Conservation (phyloP, 2,797 vertebrate genomes). For the Etheostoma nigrum region DNA sequence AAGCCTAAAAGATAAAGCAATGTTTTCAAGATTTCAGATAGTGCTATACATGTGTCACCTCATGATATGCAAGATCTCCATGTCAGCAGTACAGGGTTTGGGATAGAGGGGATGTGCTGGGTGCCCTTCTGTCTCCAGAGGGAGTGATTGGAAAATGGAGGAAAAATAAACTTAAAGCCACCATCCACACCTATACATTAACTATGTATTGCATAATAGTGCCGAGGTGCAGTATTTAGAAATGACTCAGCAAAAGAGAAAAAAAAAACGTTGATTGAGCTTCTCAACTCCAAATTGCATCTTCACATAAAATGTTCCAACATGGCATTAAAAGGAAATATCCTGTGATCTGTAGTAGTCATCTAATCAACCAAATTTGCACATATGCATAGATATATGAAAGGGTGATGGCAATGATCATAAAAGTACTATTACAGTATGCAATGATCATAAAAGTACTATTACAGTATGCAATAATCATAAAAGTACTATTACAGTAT, state of each 20-base stretch:
- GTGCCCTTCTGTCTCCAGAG: constrained; percentile 2
- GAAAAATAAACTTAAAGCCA: neutral
- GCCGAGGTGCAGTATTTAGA: neutral
- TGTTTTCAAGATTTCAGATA: neutral
- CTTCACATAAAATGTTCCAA: neutral
- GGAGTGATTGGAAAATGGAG: constrained; percentile 1
- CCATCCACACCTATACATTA: neutral
- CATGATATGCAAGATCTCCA: too few relatives aligned
- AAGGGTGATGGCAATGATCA: neutral
- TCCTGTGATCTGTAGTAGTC: neutral
- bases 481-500: too few relatives aligned
- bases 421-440: neutral
- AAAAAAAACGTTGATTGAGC: neutral
- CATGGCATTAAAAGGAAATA: neutral
- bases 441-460: neutral
- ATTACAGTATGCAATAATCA: too few relatives aligned
- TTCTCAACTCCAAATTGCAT: neutral
- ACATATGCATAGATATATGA: too few relatives aligned
- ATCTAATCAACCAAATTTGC: neutral
- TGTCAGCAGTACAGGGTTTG: too few relatives aligned
- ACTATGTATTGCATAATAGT: neutral
- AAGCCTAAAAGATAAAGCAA: neutral
- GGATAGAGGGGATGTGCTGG: constrained; percentile 7
- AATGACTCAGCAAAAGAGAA: neutral
- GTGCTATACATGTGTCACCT: too few relatives aligned